These are phyloP conservation scores for Spodoptera picta DNA, from an alignment of 2,888 invertebrate genomes.

Conservation along the genomic window DNA sequence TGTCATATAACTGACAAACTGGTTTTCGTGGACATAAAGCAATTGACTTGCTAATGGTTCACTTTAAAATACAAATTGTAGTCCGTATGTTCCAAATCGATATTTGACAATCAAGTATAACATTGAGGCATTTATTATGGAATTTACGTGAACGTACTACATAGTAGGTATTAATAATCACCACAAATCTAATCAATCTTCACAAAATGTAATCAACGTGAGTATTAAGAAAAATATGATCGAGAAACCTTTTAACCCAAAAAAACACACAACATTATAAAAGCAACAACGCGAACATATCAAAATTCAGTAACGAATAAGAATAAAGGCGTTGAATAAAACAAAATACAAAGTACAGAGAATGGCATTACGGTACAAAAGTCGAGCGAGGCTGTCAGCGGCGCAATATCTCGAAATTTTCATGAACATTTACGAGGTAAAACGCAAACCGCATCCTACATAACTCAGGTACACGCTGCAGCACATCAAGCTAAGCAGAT, in stretches of 20 bases:
- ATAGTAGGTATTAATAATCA: too few species aligned
- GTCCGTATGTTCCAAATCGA: too few species aligned
- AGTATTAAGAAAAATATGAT: slow-evolving; percentile 1
- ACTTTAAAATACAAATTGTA: too few species aligned
- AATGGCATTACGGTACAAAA: slow-evolving; percentile 37
- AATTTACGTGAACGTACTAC: too few species aligned
- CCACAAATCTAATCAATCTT: too few species aligned
- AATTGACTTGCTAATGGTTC: too few species aligned
- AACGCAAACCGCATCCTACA: slow-evolving; percentile 38
- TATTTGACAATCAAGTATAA: too few species aligned
- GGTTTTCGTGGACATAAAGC: too few species aligned
- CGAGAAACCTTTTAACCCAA: neutral
- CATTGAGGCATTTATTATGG: too few species aligned
- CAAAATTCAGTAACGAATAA: slow-evolving; percentile 11
- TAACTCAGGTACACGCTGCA: slow-evolving; percentile 20
- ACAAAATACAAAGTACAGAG: slow-evolving; percentile 30
- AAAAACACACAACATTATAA: slow-evolving; percentile 2
- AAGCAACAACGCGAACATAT: slow-evolving; percentile 9
- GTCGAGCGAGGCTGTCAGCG: slow-evolving; percentile 30
- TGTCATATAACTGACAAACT: too few species aligned
- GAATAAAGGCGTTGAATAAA: slow-evolving; percentile 13
- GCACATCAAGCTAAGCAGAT: too few species aligned
- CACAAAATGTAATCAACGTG: too few species aligned
- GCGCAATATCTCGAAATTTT: slow-evolving; percentile 40
- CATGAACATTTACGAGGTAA: slow-evolving; percentile 41